phyloP scores from a whole-genome alignment of 2,888 invertebrate genomes.

The Oeneis ivallda region DNA sequence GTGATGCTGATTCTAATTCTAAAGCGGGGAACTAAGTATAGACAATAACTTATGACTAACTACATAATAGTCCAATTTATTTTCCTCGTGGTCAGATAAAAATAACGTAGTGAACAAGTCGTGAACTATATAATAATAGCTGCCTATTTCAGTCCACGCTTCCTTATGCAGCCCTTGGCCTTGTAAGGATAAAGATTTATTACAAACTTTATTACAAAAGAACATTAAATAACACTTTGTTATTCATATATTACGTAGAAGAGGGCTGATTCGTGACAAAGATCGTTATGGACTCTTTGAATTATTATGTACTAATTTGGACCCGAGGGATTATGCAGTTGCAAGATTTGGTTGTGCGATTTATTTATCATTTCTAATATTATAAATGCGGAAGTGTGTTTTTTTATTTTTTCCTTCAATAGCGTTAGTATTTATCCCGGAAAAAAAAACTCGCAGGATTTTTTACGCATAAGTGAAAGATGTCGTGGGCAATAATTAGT shows the following conservation, averaged over 20 bases:
- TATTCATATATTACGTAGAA: too few relatives aligned
- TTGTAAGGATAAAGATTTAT: conserved; percentile 27
- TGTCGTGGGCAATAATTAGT: too few relatives aligned
- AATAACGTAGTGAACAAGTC: conserved; percentile 6
- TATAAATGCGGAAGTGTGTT: too few relatives aligned
- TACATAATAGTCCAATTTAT: conserved; percentile 1
- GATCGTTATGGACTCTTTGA: too few relatives aligned
- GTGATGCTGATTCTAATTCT: too few relatives aligned
- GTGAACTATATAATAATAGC: not conserved
- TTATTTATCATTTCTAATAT: not conserved
- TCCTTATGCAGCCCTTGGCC: conserved; percentile 29
- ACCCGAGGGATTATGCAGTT: not conserved
- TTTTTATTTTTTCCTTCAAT: too few relatives aligned
- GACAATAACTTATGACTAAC: conserved; percentile 11
- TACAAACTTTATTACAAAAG: conserved; percentile 21
- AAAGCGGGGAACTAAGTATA: not conserved
- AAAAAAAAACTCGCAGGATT: too few relatives aligned
- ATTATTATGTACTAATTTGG: too few relatives aligned
- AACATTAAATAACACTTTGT: not conserved
- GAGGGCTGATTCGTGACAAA: too few relatives aligned
- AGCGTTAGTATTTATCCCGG: too few relatives aligned
- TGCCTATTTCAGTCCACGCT: conserved; percentile 16
- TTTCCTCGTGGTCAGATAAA: not conserved
- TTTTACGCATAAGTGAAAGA: too few relatives aligned
- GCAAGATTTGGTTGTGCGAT: not conserved